Percentiles rank a stretch among this genome's conserved stretches.
Evolutionary conservation across 1,140 invertebrate genomes (phyloP).

Genomic region (Acromyrmex echinatior): DNA sequence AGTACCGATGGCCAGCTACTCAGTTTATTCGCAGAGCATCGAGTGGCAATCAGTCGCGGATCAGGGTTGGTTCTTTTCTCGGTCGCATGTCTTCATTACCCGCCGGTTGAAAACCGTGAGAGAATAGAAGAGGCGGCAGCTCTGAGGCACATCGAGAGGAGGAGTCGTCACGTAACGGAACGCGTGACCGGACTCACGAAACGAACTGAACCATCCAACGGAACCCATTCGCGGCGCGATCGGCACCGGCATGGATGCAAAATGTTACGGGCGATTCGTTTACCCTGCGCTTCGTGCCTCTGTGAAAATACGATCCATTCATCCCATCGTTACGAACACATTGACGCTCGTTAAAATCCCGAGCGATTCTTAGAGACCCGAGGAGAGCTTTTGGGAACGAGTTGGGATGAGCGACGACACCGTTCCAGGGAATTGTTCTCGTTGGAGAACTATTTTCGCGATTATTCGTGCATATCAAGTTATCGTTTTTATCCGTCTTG

Average conservation of each 20-base stretch:
- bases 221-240: slow-evolving; percentile 54
- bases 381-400: background rate
- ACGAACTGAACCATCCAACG: slow-evolving; percentile 17
- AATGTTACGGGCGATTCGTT: slow-evolving; percentile 51
- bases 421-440: slow-evolving; percentile 21
- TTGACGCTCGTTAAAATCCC: slow-evolving; percentile 55
- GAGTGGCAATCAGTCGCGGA: slow-evolving; percentile 75
- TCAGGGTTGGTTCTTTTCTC: slow-evolving; percentile 62
- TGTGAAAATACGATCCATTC: slow-evolving; percentile 30
- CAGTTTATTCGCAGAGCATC: slow-evolving; percentile 53
- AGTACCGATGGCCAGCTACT: slow-evolving; percentile 12
- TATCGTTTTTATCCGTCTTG: background rate
- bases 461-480: slow-evolving; percentile 45
- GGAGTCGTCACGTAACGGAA: slow-evolving; percentile 59
- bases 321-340: slow-evolving; percentile 35
- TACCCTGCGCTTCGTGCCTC: background rate
- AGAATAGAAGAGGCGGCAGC: slow-evolving; percentile 17
- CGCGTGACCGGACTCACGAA: slow-evolving; percentile 64
- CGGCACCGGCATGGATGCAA: slow-evolving; percentile 63
- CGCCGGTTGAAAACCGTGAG: slow-evolving; percentile 6
- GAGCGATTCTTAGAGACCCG: background rate
- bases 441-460: slow-evolving; percentile 25
- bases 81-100: slow-evolving; percentile 69
- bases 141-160: slow-evolving; percentile 5
- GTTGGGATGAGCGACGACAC: slow-evolving; percentile 18